Evolutionary conservation across 2,113 vertebrate genomes (phyloP), one percentile per base, ranked within the genome.

Genomic region (Ornithorhynchus anatinus): DNA sequence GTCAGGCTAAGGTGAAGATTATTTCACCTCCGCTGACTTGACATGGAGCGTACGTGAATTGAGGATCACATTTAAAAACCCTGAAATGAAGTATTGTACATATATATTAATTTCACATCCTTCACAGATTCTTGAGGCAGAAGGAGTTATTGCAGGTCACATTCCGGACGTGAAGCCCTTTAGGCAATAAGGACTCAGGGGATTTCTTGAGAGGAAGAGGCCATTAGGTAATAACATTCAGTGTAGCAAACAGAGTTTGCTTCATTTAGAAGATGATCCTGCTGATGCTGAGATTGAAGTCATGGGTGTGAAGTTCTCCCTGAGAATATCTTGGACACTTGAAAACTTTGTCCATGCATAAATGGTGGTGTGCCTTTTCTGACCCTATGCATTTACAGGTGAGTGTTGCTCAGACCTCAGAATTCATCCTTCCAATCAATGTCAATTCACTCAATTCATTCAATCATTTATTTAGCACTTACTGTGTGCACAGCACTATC

Each of bases 81-180:
- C 31, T 19, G 69, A 69, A 62, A 17, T 58, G 7, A 66, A 62
- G 5, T 51, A 63, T 13, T 42, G 1, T 36, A 8, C 45, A 52
- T 23, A 37, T 29, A 9, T 27, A 69, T 56, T 56, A 69, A 69
- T 56, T 72, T 75, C 51, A 62, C 20, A 69, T 45, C 22, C 12
- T 44, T 22, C 17, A 10, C 25, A 53, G 12, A 6, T 32, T 66
- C 9, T 78, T 61, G 16, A 32, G 33, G 42, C 6, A 47, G 13
- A 40, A 65, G 10, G 5, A 47, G 14, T 36, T 77, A 40, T 58
- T 35, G 3, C 32, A 57, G 32, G 16, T 48, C 43, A 74, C 23
- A 52, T 45, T 57, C 11, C 20, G 44, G 5, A 54, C 20, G 2
- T 40, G 7, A 51, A 11, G 35, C 12, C 5, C 16, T 76, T 66